These are phyloP conservation scores for Porites lobata DNA, from an alignment of 92 coral and sea anemone genomes.

Conservation along the genomic window DNA sequence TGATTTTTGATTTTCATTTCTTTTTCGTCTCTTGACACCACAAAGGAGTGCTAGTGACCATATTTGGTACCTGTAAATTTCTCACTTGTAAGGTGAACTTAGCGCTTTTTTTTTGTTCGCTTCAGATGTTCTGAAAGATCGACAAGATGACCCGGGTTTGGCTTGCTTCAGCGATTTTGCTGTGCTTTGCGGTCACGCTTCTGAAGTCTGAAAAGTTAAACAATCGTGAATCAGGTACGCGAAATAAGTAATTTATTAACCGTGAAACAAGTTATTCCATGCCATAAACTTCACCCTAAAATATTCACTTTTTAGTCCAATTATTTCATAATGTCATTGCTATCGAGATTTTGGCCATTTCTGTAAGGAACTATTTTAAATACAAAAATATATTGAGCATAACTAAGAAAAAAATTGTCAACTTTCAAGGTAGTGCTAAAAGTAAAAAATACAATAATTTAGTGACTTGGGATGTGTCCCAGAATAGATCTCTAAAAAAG, in stretches of 20 bases:
- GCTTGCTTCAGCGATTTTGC: slow-evolving; percentile 71
- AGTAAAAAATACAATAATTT: neutral
- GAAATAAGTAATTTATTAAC: slow-evolving; percentile 9
- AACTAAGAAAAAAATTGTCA: no score
- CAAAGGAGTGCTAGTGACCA: neutral
- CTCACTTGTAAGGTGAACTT: neutral
- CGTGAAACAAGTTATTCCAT: neutral
- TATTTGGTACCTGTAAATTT: slow-evolving; percentile 36
- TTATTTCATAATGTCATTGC: no score
- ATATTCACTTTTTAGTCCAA: no score
- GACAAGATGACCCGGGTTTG: slow-evolving; percentile 70
- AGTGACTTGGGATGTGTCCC: neutral
- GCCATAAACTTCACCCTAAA: neutral
- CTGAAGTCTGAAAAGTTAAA: slow-evolving; percentile 41
- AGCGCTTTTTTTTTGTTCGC: slow-evolving; percentile 19
- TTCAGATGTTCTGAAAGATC: slow-evolving; percentile 65
- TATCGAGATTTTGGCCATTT: no score
- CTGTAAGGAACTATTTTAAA: no score
- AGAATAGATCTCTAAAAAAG: neutral
- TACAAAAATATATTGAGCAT: no score
- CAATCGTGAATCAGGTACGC: slow-evolving; percentile 45
- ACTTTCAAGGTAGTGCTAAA: neutral
- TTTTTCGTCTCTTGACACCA: neutral
- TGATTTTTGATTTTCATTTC: neutral
- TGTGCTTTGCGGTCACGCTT: slow-evolving; percentile 45